A percentile compares a stretch with the other conserved stretches of the same genome.
Evolutionary conservation across 2,113 vertebrate species (phyloP).

Genomic region (Isichthys henryi): DNA sequence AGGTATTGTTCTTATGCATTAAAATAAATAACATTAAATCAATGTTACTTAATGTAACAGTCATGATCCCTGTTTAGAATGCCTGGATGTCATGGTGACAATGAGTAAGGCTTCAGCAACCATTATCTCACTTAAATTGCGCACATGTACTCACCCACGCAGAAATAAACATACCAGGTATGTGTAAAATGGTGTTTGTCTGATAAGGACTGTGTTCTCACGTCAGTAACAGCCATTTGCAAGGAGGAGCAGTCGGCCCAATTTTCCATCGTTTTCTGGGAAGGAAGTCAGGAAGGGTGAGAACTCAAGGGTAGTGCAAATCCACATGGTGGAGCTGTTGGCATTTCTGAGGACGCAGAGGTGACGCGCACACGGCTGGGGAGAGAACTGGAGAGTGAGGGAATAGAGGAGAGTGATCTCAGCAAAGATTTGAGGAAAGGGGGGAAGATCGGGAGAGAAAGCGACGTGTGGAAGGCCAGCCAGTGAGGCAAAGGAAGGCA

Average conservation of each 20-base stretch:
- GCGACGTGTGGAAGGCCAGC: not conserved
- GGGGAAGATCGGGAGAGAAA: not conserved
- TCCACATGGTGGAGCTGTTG: slow-evolving; percentile 61
- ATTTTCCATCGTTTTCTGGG: slow-evolving; percentile 1
- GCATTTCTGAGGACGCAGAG: slow-evolving; percentile 23
- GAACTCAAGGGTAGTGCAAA: not conserved
- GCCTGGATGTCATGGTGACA: not conserved
- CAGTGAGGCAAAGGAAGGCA: not conserved
- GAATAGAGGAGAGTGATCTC: not conserved
- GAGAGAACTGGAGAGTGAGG: slow-evolving; percentile 8
- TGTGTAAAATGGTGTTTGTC: not conserved
- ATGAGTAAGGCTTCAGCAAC: not conserved
- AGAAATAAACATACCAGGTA: not conserved
- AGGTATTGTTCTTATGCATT: not conserved
- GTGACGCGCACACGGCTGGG: slow-evolving; percentile 19
- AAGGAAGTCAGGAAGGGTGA: not conserved
- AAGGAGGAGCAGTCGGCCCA: not conserved
- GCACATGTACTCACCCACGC: not conserved
- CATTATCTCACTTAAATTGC: not conserved
- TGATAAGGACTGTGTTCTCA: not conserved
- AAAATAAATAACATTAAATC: not conserved
- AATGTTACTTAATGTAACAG: not conserved
- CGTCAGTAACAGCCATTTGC: not conserved
- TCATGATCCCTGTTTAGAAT: not conserved
- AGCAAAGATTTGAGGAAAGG: not conserved